Conservation (phyloP, 2,888 invertebrate genomes). For the Pheosia gnoma region DNA sequence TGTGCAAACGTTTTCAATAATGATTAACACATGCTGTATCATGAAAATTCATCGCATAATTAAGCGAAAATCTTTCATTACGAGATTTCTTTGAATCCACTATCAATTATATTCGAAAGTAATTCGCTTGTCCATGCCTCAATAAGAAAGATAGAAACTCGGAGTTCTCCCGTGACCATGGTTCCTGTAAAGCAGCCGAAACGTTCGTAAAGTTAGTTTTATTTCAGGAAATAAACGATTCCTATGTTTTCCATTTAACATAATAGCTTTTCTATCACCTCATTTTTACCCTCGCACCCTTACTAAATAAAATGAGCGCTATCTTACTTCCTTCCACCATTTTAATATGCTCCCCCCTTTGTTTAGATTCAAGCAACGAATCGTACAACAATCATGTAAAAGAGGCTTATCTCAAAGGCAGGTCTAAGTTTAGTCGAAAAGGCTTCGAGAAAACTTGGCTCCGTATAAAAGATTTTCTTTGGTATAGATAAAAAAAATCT, state of each 20-base stretch:
- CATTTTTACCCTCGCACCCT: not conserved
- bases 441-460: conserved; percentile 24
- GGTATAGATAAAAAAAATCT: conserved; percentile 38
- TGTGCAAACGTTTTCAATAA: too few relatives aligned
- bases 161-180: too few relatives aligned
- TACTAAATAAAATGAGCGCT: not conserved
- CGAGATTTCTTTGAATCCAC: too few relatives aligned
- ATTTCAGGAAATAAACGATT: not conserved
- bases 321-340: conserved; percentile 21
- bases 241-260: not conserved
- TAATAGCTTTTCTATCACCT: not conserved
- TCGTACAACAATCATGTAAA: conserved; percentile 37
- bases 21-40: too few relatives aligned
- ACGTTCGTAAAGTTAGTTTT: too few relatives aligned
- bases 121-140: too few relatives aligned
- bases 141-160: too few relatives aligned
- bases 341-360: conserved; percentile 27
- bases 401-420: conserved; percentile 39
- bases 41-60: too few relatives aligned
- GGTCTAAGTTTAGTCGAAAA: conserved; percentile 27
- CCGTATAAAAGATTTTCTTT: conserved; percentile 40
- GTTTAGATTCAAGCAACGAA: conserved; percentile 23
- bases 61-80: too few relatives aligned
- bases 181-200: too few relatives aligned
- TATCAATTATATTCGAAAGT: too few relatives aligned